These are phyloP conservation scores for Ceratothoa steindachneri DNA, from an alignment of 2,888 invertebrate genomes.

Conservation along the genomic window DNA sequence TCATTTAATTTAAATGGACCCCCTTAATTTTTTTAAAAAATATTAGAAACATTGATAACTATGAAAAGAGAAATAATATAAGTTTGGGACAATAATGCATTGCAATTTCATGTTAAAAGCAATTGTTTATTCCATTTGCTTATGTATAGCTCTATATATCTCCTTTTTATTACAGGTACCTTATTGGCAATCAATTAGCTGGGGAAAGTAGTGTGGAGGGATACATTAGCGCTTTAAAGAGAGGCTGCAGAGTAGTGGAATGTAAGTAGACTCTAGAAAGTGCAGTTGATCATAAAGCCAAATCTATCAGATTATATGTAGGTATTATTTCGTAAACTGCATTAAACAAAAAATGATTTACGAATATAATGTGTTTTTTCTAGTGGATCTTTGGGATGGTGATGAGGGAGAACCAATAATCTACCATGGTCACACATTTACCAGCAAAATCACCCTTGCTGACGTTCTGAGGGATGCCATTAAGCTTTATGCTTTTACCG, in stretches of 20 bases:
- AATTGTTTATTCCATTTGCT: too few species aligned
- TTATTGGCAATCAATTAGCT: slow-evolving; percentile 60
- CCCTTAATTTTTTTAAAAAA: too few species aligned
- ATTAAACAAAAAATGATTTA: background rate
- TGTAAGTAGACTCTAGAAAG: slow-evolving; percentile 55
- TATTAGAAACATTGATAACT: too few species aligned
- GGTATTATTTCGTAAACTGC: too few species aligned
- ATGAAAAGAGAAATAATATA: too few species aligned
- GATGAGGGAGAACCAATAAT: slow-evolving; percentile 59
- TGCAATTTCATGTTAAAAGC: too few species aligned
- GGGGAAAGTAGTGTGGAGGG: slow-evolving; percentile 62
- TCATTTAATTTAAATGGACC: too few species aligned
- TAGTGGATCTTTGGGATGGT: slow-evolving; percentile 63
- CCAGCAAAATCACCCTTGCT: slow-evolving; percentile 54
- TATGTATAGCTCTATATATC: too few species aligned
- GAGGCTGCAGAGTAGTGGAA: slow-evolving; percentile 61
- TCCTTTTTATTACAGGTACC: slow-evolving; percentile 58
- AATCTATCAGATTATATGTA: too few species aligned
- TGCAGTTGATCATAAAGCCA: background rate
- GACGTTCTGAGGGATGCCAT: slow-evolving; percentile 56
- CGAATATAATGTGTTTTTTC: background rate
- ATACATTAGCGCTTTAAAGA: slow-evolving; percentile 59
- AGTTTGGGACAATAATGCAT: too few species aligned
- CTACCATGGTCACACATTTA: slow-evolving; percentile 59
- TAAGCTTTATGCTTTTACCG: slow-evolving; percentile 55